phyloP scores from a whole-genome alignment of 2,113 vertebrate genomes.

The Nansenia antarctica region DNA sequence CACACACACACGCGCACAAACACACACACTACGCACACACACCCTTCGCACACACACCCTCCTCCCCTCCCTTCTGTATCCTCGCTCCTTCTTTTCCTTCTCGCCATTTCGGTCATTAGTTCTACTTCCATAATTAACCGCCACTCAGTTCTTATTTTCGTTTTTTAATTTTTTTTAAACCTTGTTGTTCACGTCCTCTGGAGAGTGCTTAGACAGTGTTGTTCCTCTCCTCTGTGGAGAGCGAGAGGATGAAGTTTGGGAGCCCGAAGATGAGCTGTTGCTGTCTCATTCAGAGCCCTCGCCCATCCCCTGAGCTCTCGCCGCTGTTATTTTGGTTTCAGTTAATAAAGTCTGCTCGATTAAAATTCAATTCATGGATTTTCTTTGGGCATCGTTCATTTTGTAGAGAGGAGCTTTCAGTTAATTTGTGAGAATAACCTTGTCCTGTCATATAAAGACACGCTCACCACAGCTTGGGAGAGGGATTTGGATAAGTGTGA shows the following conservation, averaged over 20 bases:
- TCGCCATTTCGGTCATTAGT: background rate
- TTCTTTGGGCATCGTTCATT: background rate
- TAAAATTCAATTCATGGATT: background rate
- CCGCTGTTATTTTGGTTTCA: background rate
- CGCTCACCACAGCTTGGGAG: too few species aligned
- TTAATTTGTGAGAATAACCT: background rate
- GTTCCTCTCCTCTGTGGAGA: background rate
- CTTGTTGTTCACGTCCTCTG: background rate
- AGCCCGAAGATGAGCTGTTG: background rate
- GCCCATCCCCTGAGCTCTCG: background rate
- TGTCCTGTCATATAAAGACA: background rate
- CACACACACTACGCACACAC: too few species aligned
- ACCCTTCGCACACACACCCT: too few species aligned
- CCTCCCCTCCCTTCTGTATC: background rate
- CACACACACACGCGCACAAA: too few species aligned
- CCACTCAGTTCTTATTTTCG: too few species aligned
- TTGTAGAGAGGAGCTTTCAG: background rate
- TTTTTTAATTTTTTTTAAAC: too few species aligned
- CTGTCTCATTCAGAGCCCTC: background rate
- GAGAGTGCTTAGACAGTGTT: background rate
- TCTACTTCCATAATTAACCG: background rate
- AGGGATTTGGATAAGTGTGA: too few species aligned
- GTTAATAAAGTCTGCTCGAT: background rate
- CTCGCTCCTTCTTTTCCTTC: slow-evolving; percentile 23
- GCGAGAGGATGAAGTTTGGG: too few species aligned